A percentile compares a stretch with the other conserved stretches of the same genome.
Evolutionary conservation across 2,888 invertebrate genomes (phyloP).

Genomic region (Acanthopleura granulata): DNA sequence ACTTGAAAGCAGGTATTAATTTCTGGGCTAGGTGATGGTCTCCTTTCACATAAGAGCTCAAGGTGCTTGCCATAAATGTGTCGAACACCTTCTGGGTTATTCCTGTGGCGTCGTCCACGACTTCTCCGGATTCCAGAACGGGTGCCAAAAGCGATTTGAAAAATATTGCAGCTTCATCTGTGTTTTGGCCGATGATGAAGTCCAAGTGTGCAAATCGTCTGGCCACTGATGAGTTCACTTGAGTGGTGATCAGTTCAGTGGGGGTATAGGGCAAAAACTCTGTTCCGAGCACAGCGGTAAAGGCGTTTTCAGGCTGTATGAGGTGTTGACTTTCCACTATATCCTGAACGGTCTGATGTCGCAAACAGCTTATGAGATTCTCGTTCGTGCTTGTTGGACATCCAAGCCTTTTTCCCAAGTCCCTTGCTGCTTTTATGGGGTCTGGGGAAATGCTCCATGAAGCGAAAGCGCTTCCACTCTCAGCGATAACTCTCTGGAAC

Average conservation of each 20-base stretch:
- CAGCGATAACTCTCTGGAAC: constrained; percentile 30
- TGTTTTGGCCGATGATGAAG: constrained; percentile 34
- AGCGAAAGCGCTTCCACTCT: too few species aligned
- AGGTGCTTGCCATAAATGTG: too few species aligned
- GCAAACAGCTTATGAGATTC: neutral
- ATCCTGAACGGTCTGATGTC: constrained; percentile 24
- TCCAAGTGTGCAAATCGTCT: constrained; percentile 32
- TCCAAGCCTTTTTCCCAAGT: neutral
- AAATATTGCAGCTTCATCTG: constrained; percentile 39
- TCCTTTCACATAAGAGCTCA: too few species aligned
- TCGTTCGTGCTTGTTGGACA: neutral
- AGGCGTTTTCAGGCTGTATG: too few species aligned
- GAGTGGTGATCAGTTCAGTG: neutral
- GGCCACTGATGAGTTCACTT: neutral
- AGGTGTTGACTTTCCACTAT: constrained; percentile 33
- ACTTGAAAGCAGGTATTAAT: constrained; percentile 26
- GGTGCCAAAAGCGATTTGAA: too few species aligned
- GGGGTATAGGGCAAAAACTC: constrained; percentile 6
- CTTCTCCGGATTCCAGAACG: too few species aligned
- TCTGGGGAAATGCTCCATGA: neutral
- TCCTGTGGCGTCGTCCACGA: too few species aligned
- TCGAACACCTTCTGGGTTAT: too few species aligned
- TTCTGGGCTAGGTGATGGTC: constrained; percentile 19
- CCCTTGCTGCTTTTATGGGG: neutral
- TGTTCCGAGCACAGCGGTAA: too few species aligned